Evolutionary conservation across 2,113 vertebrate genomes (phyloP).

Genomic region (Melanerpes aurifrons): DNA sequence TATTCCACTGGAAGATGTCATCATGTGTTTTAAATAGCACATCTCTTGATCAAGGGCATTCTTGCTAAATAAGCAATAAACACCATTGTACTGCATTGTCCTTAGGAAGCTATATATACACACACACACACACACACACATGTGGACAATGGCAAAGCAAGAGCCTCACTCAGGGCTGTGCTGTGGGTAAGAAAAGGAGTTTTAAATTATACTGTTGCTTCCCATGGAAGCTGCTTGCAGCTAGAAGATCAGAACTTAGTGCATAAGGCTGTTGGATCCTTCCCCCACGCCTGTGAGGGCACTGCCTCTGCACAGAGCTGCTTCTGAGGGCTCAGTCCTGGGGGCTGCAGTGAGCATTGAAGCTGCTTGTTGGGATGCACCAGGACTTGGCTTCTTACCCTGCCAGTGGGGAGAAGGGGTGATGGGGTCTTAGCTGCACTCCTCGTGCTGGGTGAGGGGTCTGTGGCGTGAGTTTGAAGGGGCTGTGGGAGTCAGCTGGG

Average conservation of each 20-base stretch:
- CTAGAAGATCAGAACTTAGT: neutral
- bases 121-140: conserved; percentile 30
- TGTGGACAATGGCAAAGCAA: conserved; percentile 16
- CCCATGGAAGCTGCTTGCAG: neutral
- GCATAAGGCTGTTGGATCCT: neutral
- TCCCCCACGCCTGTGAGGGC: rapidly evolving
- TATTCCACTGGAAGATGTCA: neutral
- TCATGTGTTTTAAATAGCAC: conserved; percentile 22
- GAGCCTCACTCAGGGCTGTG: neutral
- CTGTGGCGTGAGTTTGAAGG: rapidly evolving
- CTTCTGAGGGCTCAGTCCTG: neutral
- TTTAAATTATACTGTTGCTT: neutral
- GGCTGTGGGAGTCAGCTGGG: rapidly evolving
- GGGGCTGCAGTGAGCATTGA: neutral
- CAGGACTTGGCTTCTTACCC: neutral
- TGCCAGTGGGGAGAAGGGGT: neutral
- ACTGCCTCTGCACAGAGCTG: too few species aligned
- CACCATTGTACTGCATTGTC: conserved; percentile 32
- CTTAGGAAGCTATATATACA: conserved; percentile 51
- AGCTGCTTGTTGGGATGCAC: neutral
- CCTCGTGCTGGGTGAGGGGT: rapidly evolving
- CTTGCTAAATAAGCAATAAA: conserved; percentile 16
- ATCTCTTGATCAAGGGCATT: neutral
- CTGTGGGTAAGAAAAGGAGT: neutral
- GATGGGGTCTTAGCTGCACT: neutral